Evolutionary conservation across 2,888 invertebrate species (phyloP), one percentile per base, ranked within the genome.

Genomic region (Cotesia congregata): DNA sequence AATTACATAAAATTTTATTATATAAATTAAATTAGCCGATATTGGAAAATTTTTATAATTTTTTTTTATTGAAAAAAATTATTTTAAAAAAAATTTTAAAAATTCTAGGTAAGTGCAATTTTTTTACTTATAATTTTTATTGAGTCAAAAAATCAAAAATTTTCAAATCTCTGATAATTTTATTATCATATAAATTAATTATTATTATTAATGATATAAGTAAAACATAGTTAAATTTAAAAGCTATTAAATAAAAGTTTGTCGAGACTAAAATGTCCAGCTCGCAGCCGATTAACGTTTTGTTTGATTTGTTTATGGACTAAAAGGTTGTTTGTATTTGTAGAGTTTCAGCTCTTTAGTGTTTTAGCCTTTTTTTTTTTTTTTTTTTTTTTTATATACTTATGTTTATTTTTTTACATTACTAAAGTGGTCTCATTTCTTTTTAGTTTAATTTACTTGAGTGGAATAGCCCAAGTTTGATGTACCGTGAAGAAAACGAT

Each of bases 261-360:
- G 30, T 30, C 7, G 12, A 50, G 50, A 12, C 50, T 50, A 50
- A 50, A 50, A 50, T 50, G 50, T 50, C 50, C 50, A 50, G 12
- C 9, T 50, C 50, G 50, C 50, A 50, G 50, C 7, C 50, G 50
- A 50, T 50, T 50, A 50, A 50, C 50, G 50, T 50, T 50, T 50
- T 50, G 50, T 50, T 50, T 50, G 50, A 50, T 50, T 50, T 50
- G 50, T 50, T 50, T 50, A 50, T 50, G 50, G 50, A 50, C 50
- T 50, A 50, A 50, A 50, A 50, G 60, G 70, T 40, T 39, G 65
- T 50, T 41, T 50, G 41, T 72, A 76, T 76, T 73, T 41, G 76
- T 73, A 17, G 70, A 50, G 69, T 68, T 77, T 77, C 72, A 75
- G 77, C 60, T 72, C 76, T 75, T 69, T 75, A 71, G 75, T 72